A percentile compares a stretch with the other conserved stretches of the same genome.
phyloP scores from a whole-genome alignment of 2,113 vertebrate species.

The Micronisus gabar region DNA sequence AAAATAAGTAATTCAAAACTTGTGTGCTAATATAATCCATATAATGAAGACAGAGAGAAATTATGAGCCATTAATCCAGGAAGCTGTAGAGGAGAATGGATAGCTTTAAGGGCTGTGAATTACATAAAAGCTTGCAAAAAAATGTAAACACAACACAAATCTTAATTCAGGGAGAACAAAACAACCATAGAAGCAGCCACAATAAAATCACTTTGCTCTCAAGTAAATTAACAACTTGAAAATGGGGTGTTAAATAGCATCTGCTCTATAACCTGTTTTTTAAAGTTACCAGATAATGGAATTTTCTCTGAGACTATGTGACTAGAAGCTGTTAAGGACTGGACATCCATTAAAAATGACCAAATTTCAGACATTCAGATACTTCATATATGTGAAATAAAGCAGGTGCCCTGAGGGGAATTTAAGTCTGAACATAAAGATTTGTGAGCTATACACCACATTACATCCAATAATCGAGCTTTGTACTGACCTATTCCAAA shows the following conservation, averaged over 20 bases:
- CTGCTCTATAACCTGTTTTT: neutral
- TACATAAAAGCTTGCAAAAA: conserved; percentile 26
- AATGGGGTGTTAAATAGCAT: neutral
- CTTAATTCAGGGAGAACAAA: neutral
- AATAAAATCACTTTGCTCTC: neutral
- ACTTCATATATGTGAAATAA: conserved; percentile 20
- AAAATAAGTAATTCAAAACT: neutral
- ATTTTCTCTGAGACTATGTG: neutral
- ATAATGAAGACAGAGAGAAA: neutral
- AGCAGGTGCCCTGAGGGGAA: neutral
- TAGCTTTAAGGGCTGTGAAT: neutral
- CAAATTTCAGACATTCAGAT: neutral
- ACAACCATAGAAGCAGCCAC: neutral
- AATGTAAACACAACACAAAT: neutral
- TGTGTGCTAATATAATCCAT: neutral
- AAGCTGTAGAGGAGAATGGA: neutral
- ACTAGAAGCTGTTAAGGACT: conserved; percentile 8
- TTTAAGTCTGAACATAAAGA: neutral
- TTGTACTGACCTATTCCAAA: neutral
- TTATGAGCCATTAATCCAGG: conserved; percentile 4
- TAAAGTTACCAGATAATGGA: neutral
- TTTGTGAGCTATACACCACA: neutral
- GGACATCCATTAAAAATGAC: neutral
- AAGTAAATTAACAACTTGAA: conserved; percentile 10
- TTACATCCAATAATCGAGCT: neutral